Percentiles rank a stretch among this genome's conserved stretches.
Evolutionary conservation across 2,113 vertebrate species (phyloP).

Genomic region (Oncorhynchus nerka): DNA sequence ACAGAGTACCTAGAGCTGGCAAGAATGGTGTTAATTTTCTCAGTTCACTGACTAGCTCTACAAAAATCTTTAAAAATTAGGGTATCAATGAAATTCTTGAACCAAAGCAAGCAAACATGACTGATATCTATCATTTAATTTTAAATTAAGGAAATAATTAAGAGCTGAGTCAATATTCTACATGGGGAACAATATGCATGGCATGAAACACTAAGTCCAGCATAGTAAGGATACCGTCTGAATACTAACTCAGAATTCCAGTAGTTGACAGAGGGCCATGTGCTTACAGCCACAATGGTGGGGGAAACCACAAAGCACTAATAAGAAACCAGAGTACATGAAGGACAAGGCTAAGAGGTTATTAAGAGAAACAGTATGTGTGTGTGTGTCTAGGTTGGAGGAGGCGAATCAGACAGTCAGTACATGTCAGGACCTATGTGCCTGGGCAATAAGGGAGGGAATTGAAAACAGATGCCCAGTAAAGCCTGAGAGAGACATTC

Average conservation of each 20-base stretch:
- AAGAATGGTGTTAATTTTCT: neutral
- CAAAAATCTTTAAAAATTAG: too few species aligned
- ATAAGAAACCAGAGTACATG: neutral
- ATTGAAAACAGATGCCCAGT: conserved; percentile 33
- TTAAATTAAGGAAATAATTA: neutral
- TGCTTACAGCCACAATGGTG: neutral
- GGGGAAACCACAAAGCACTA: neutral
- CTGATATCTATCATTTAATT: neutral
- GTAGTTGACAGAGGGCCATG: neutral
- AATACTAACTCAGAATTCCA: neutral
- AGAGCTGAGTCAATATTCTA: neutral
- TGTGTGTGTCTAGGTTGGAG: neutral
- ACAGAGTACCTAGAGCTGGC: neutral
- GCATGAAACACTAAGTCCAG: neutral
- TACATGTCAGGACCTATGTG: neutral
- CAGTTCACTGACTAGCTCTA: neutral
- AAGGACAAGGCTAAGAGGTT: neutral
- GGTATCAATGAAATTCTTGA: too few species aligned
- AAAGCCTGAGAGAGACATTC: neutral
- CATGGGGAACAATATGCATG: neutral
- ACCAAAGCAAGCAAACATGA: neutral
- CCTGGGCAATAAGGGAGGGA: conserved; percentile 11
- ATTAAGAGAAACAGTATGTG: neutral
- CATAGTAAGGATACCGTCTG: neutral
- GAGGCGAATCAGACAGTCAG: neutral